Percentiles rank a stretch among this genome's conserved stretches.
Evolutionary conservation across 2,888 invertebrate genomes (phyloP).

Genomic region (Mesorhabditis spiculigera): DNA sequence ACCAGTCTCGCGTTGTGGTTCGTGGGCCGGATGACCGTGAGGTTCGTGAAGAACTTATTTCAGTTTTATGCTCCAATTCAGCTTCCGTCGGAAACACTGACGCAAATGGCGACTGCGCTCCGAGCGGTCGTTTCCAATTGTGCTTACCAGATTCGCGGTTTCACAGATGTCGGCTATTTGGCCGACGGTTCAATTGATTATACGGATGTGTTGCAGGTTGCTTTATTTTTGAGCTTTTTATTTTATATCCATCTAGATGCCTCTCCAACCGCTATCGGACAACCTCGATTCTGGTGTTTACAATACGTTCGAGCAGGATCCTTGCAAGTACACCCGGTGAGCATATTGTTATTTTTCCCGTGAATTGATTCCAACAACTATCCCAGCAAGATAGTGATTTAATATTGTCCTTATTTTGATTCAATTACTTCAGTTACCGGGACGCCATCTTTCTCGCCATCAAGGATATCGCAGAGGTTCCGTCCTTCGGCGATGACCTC

Average conservation of each 20-base stretch:
- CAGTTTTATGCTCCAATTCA: neutral
- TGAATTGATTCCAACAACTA: constrained; percentile 72
- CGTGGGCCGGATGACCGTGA: constrained; percentile 10
- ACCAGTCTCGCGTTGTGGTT: constrained; percentile 21
- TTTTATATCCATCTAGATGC: constrained; percentile 63
- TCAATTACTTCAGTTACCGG: constrained; percentile 17
- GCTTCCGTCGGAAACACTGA: neutral
- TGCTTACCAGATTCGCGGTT: neutral
- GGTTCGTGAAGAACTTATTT: constrained; percentile 7
- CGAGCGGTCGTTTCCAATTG: constrained; percentile 12
- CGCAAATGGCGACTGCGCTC: constrained; percentile 6
- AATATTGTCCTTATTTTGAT: constrained; percentile 15
- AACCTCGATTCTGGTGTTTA: constrained; percentile 93
- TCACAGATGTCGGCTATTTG: constrained; percentile 15
- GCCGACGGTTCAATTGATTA: constrained; percentile 23
- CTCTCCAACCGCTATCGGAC: constrained; percentile 85
- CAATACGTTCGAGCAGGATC: constrained; percentile 96
- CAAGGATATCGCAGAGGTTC: constrained; percentile 23
- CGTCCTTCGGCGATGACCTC: constrained; percentile 13
- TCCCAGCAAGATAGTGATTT: constrained; percentile 33
- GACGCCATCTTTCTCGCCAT: constrained; percentile 32
- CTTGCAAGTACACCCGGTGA: constrained; percentile 74
- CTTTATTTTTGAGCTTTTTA: neutral
- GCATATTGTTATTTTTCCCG: constrained; percentile 74
- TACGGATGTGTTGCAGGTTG: constrained; percentile 34